Conservation (phyloP, 2,888 invertebrate genomes). For the Embidobia sp. region DNA sequence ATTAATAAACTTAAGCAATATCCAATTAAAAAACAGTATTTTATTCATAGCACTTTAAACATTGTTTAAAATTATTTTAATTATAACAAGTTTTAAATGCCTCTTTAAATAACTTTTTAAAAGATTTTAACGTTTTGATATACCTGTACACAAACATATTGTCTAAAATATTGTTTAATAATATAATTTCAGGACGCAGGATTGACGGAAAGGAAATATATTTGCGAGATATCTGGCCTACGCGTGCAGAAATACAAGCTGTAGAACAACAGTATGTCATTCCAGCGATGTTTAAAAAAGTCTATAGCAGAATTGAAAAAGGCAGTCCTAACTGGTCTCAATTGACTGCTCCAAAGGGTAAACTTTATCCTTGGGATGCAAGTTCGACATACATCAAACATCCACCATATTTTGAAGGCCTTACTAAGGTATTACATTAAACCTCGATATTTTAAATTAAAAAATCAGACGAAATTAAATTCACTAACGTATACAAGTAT, state of each 20-base stretch:
- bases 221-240: slow-evolving; percentile 97
- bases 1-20: too few relatives aligned
- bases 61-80: too few relatives aligned
- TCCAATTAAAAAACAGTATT: too few relatives aligned
- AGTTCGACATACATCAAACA: slow-evolving; percentile 97
- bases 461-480: too few relatives aligned
- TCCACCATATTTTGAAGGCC: slow-evolving; percentile 96
- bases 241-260: slow-evolving; percentile 92
- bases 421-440: slow-evolving; percentile 83
- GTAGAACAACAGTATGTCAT: slow-evolving; percentile 95
- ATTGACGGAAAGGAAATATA: slow-evolving; percentile 89
- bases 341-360: slow-evolving; percentile 86
- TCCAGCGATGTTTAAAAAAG: slow-evolving; percentile 97
- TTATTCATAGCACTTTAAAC: too few relatives aligned
- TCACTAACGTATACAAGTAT: too few relatives aligned
- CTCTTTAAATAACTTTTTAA: too few relatives aligned
- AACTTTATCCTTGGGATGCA: slow-evolving; percentile 95
- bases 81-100: too few relatives aligned
- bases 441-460: background rate
- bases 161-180: background rate
- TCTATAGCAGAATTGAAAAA: slow-evolving; percentile 91
- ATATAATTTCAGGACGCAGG: slow-evolving; percentile 68
- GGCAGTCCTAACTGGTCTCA: slow-evolving; percentile 94
- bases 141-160: too few relatives aligned
- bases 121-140: too few relatives aligned